A percentile compares a stretch with the other conserved stretches of the same genome.
phyloP scores from a whole-genome alignment of 2,113 vertebrate species.

The Zosterops pallidus region DNA sequence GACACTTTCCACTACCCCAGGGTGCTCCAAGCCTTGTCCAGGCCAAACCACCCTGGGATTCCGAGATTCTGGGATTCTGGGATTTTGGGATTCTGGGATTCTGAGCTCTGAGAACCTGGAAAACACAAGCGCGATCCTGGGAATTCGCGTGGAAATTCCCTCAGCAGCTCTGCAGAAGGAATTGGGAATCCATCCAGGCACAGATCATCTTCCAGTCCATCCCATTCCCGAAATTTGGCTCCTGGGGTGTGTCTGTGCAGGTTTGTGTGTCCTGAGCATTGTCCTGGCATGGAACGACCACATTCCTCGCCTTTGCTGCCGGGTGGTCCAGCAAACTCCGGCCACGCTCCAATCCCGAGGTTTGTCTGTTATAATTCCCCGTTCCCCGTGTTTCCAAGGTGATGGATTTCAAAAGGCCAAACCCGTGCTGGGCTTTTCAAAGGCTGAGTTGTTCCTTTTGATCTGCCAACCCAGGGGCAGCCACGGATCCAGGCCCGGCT shows the following conservation, averaged over 20 bases:
- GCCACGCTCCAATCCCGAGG: not conserved
- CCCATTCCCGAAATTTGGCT: rapidly evolving
- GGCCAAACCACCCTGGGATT: not conserved
- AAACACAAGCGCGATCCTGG: rapidly evolving
- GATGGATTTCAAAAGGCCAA: constrained; percentile 34
- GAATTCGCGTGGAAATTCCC: rapidly evolving
- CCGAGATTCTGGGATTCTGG: not conserved
- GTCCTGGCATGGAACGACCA: not conserved
- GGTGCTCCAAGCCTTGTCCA: not conserved
- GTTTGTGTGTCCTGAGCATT: rapidly evolving
- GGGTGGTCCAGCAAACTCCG: not conserved
- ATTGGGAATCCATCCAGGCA: rapidly evolving
- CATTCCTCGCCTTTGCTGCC: rapidly evolving
- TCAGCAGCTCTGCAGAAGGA: not conserved
- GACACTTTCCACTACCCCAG: not conserved
- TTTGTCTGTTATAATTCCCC: not conserved
- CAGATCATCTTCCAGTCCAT: not conserved
- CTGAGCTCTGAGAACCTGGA: not conserved
- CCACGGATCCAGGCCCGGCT: not conserved
- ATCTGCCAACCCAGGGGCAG: not conserved
- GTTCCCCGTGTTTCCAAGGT: not conserved
- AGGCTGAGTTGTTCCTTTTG: constrained; percentile 32
- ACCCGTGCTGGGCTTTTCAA: not conserved
- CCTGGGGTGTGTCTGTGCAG: not conserved
- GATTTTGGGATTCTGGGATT: not conserved